These are phyloP conservation scores for Barypeithes pellucidus DNA, from an alignment of 2,888 invertebrate genomes.

Conservation along the genomic window DNA sequence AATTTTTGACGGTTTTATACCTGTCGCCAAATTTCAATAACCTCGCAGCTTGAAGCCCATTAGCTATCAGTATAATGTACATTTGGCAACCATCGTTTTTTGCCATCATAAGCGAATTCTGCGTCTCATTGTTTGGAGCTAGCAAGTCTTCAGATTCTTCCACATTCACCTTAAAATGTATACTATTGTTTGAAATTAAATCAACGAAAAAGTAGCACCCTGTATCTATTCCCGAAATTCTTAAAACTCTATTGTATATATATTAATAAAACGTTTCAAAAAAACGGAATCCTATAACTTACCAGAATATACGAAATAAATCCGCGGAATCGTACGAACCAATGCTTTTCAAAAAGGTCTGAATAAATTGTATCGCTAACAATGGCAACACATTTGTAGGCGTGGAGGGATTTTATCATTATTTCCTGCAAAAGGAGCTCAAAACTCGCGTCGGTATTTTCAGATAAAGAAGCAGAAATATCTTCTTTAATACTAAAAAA, in stretches of 20 bases:
- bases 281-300: constrained; percentile 46
- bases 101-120: constrained; percentile 74
- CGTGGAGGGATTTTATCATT: constrained; percentile 64
- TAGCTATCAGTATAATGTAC: constrained; percentile 81
- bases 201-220: no score
- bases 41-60: constrained; percentile 79
- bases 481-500: constrained; percentile 37
- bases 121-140: constrained; percentile 71
- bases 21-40: constrained; percentile 82
- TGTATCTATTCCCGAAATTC: no score
- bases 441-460: constrained; percentile 47
- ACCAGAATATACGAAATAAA: constrained; percentile 74
- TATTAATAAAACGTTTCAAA: constrained; percentile 26
- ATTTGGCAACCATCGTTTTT: constrained; percentile 80
- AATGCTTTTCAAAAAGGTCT: constrained; percentile 71
- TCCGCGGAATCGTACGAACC: constrained; percentile 70
- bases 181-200: no score
- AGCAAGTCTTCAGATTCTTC: constrained; percentile 78
- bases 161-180: constrained; percentile 73
- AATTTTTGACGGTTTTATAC: no score
- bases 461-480: constrained; percentile 1
- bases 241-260: no score
- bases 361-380: constrained; percentile 74
- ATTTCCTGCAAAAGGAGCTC: constrained; percentile 64
- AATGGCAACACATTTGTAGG: constrained; percentile 72